Base-by-base conservation (phyloP, 2,888 invertebrate species). In the Desoria tigrina region DNA sequence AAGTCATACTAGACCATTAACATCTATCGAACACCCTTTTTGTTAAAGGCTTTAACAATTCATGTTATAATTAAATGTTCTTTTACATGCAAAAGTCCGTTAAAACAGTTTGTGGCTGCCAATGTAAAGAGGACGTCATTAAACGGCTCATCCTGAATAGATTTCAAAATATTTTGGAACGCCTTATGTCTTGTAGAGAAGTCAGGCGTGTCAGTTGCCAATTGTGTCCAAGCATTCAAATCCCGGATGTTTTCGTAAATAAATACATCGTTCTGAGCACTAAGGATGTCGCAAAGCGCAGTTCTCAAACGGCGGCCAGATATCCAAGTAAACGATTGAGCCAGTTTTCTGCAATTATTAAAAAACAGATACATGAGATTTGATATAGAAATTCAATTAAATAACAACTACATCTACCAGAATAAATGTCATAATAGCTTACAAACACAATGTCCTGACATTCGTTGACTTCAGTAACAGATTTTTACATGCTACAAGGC, bases 191-290 rank as follows among this genome's bases (percentile, higher is more conserved):
- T 60, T 57, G 59, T 56, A 16, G 55, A 59, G 42, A 69, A 72
- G 50, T 72, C 65, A 2, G 69, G 69, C 11, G 61, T 65, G 37
- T 72, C 72, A 9, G 37, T 61, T 37, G 72, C 72, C 23, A 28
- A 37, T 4, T 65, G 66, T 0, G 56, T 50, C 67, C 67, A 72
- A 11, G 67, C 53, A 28, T 72, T 69, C 26, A 72, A 58, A 7
- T 66, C 69, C 14, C 28, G 24, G 7, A 72, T 60, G 24, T 58
- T 49, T 53, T 63, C 65, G 61, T 65, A 61, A 14, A 66, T 9
- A 42, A 42, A 27, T 2, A 32, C 24, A 16, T 64, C 62, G 27
- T 68, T 37, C 11, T 55, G 49, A 16, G 51, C 61, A 7, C 50
- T 58, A 4, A 67, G 60, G n/a, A 67, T 61, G 37, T 63, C 63